Conservation (phyloP, 2,888 invertebrate genomes). For the Spilarctia lutea region DNA sequence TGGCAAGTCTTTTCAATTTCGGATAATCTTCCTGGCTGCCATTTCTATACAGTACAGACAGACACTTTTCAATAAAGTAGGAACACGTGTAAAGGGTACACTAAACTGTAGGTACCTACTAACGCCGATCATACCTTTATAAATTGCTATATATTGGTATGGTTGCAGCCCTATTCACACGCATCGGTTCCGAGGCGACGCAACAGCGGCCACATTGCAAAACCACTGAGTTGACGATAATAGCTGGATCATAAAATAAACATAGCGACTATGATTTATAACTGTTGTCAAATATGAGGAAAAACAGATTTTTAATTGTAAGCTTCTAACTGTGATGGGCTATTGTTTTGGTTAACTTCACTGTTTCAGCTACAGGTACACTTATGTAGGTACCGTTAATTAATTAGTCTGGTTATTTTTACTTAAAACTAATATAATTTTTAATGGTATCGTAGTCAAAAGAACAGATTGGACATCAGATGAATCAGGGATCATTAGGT, state of each 20-base stretch:
- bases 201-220: conserved; percentile 75
- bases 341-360: conserved; percentile 67
- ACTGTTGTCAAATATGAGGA: conserved; percentile 77
- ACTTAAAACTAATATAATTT: no score
- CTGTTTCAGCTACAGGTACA: conserved; percentile 14
- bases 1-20: conserved; percentile 35
- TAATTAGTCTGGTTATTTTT: neutral
- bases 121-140: neutral
- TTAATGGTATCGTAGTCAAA: no score
- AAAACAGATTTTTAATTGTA: conserved; percentile 77
- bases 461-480: no score
- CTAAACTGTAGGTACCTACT: neutral
- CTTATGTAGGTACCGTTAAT: neutral
- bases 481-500: no score
- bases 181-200: conserved; percentile 56
- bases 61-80: neutral
- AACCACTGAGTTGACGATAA: conserved; percentile 82
- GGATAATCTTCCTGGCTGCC: neutral
- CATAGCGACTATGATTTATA: conserved; percentile 79
- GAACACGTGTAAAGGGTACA: neutral
- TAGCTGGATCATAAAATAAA: conserved; percentile 83
- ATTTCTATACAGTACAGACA: neutral
- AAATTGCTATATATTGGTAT: conserved; percentile 11
- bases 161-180: conserved; percentile 54
- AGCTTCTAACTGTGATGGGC: conserved; percentile 76